Percentiles rank a stretch among this genome's conserved stretches.
phyloP scores from a whole-genome alignment of 1,140 invertebrate genomes.

The Thalassaphorura encarpata region DNA sequence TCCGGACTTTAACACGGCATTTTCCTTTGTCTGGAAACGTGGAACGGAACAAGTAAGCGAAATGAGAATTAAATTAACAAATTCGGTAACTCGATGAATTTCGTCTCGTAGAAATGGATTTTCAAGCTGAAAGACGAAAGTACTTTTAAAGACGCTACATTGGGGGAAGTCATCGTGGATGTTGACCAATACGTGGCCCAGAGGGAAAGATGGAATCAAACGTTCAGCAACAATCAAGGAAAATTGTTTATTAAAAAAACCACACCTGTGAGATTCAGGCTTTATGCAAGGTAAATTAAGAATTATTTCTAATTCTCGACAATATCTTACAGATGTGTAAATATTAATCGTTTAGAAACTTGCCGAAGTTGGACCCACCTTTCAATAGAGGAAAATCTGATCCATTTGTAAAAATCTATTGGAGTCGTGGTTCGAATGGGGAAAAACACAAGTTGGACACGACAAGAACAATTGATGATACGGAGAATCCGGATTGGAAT shows the following conservation, averaged over 20 bases:
- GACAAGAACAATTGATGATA: not conserved
- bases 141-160: no score
- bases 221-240: not conserved
- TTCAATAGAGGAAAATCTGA: not conserved
- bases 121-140: no score
- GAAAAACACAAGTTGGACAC: not conserved
- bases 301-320: not conserved
- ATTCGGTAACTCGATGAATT: no score
- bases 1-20: no score
- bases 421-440: not conserved
- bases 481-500: constrained; percentile 14
- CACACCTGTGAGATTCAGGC: not conserved
- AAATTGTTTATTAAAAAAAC: not conserved
- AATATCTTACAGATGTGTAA: not conserved
- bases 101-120: no score
- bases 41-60: no score
- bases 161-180: not conserved
- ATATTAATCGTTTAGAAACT: not conserved
- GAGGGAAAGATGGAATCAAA: not conserved
- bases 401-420: not conserved
- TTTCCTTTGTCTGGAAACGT: no score
- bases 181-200: not conserved
- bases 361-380: not conserved
- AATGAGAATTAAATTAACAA: no score
- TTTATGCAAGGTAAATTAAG: not conserved